These are phyloP conservation scores for Siniperca undulata DNA, from an alignment of 2,797 vertebrate genomes.

Conservation along the genomic window DNA sequence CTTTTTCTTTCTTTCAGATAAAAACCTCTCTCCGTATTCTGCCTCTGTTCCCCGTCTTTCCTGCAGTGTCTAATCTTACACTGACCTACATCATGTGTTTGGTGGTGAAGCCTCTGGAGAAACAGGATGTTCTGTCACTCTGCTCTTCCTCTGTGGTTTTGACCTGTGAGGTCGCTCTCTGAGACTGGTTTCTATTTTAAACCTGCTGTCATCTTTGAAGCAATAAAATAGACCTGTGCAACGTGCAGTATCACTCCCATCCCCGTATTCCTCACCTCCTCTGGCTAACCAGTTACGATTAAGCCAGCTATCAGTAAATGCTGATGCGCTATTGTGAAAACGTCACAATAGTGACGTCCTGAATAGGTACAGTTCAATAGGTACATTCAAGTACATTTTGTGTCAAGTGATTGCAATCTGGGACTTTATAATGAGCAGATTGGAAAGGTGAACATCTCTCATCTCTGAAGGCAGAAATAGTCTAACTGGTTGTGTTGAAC, in stretches of 20 bases:
- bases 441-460: neutral
- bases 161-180: slow-evolving; percentile 6
- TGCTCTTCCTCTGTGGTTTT: slow-evolving; percentile 22
- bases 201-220: slow-evolving; percentile 33
- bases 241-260: neutral
- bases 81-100: slow-evolving; percentile 49
- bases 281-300: neutral
- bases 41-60: neutral
- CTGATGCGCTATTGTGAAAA: neutral
- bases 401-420: neutral
- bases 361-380: neutral
- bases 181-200: slow-evolving; percentile 47
- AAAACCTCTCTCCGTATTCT: neutral
- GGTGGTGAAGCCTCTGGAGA: neutral
- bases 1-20: neutral
- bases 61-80: slow-evolving; percentile 24
- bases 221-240: slow-evolving; percentile 5
- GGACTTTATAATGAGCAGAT: neutral
- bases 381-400: slow-evolving; percentile 20
- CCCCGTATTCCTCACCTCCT: neutral
- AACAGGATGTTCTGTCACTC: slow-evolving; percentile 35
- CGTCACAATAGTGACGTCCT: neutral
- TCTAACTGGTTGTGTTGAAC: neutral
- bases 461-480: neutral
- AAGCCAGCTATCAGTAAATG: neutral